phyloP scores from a whole-genome alignment of 1,140 invertebrate species.

The Ridgeia piscesae region DNA sequence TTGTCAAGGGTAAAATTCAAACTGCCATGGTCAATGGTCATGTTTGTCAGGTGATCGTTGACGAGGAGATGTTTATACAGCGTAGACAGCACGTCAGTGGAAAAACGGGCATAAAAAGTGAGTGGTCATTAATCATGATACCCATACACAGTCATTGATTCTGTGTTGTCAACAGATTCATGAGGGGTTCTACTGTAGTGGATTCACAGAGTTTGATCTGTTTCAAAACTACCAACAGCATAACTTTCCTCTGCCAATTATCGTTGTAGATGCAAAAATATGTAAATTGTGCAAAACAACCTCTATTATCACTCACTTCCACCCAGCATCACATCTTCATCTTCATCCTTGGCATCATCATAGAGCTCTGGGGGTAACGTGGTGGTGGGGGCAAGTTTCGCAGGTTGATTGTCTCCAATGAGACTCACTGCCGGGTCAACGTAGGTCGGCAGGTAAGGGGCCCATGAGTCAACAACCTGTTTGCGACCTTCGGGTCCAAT shows the following conservation, averaged over 20 bases:
- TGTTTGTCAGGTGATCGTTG: too few species aligned
- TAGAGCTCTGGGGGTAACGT: neutral
- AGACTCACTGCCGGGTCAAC: constrained; percentile 66
- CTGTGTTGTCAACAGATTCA: constrained; percentile 64
- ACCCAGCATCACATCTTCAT: constrained; percentile 39
- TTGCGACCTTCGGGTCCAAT: constrained; percentile 91
- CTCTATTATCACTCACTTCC: constrained; percentile 22
- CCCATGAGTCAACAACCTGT: constrained; percentile 90
- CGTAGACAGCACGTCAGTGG: too few species aligned
- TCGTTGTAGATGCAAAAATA: neutral
- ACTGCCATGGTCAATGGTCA: too few species aligned
- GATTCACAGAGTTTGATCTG: too few species aligned
- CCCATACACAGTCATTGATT: neutral
- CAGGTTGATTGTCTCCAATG: constrained; percentile 25
- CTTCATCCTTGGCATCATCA: constrained; percentile 81
- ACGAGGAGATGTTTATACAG: too few species aligned
- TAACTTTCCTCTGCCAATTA: too few species aligned
- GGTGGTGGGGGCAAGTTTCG: constrained; percentile 16
- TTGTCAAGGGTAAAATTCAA: too few species aligned
- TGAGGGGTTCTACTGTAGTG: constrained; percentile 70
- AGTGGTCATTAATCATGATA: too few species aligned
- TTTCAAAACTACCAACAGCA: too few species aligned
- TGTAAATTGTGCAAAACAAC: neutral
- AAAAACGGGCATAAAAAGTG: too few species aligned
- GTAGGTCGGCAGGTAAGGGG: constrained; percentile 87